Percentiles rank a stretch among this genome's conserved stretches.
Evolutionary conservation across 2,113 vertebrate genomes (phyloP).

Genomic region (Origma solitaria): DNA sequence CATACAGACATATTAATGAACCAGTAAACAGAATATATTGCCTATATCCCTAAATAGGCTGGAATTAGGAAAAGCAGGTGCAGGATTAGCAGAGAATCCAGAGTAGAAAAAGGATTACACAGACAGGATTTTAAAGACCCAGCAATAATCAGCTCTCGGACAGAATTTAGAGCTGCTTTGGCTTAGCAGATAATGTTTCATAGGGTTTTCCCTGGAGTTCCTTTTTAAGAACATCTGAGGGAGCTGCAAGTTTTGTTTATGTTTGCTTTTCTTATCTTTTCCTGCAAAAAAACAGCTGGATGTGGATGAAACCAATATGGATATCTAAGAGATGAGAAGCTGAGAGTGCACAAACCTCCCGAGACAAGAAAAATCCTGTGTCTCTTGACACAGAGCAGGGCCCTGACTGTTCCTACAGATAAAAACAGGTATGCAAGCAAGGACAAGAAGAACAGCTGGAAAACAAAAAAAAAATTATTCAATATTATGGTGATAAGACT

Average conservation of each 20-base stretch:
- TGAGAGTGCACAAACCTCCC: not conserved
- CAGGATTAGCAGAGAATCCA: not conserved
- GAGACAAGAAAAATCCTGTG: not conserved
- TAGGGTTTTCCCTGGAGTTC: not conserved
- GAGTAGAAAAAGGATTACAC: not conserved
- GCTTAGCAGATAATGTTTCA: not conserved
- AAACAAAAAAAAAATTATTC: not conserved
- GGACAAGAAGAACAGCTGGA: not conserved
- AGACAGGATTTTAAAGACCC: not conserved
- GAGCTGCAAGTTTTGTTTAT: not conserved
- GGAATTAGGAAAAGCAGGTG: not conserved
- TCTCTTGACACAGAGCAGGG: accelerated
- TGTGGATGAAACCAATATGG: not conserved
- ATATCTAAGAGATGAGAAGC: not conserved
- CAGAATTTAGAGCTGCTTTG: not conserved
- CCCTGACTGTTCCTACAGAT: not conserved
- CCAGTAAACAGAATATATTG: not conserved
- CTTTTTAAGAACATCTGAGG: not conserved
- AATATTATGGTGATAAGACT: not conserved
- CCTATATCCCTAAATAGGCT: not conserved
- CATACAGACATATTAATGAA: not conserved
- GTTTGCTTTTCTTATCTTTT: not conserved
- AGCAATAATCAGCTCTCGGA: not conserved
- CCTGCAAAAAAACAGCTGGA: not conserved
- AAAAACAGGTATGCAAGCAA: not conserved